Conservation (phyloP, 1,140 invertebrate genomes). For the Diploscapter pachys region DNA sequence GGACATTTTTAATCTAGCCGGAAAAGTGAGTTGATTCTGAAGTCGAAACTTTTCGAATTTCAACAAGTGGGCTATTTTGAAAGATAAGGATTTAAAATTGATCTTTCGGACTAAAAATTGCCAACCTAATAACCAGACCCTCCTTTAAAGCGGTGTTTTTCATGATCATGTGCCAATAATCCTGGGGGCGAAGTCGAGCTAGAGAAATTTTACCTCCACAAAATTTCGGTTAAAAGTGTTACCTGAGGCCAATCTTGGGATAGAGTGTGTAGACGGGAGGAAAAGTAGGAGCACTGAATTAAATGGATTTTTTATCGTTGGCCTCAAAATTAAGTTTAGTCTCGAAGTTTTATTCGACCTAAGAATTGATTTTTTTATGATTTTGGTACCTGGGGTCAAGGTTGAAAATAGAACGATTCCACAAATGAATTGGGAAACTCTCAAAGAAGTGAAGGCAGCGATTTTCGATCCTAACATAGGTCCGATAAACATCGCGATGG, state of each 20-base stretch:
- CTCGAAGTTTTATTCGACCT: too few relatives aligned
- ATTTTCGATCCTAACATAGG: constrained; percentile 49
- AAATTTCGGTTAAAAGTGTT: too few relatives aligned
- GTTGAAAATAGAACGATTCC: constrained; percentile 43
- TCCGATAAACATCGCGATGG: constrained; percentile 53
- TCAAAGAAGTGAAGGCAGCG: constrained; percentile 51
- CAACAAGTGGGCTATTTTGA: too few relatives aligned
- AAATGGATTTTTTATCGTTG: too few relatives aligned
- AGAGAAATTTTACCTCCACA: too few relatives aligned
- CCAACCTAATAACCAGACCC: background rate
- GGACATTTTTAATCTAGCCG: too few relatives aligned
- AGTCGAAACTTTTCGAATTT: too few relatives aligned
- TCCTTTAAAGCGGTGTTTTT: constrained; percentile 47
- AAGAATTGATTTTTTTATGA: too few relatives aligned
- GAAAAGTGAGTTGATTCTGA: too few relatives aligned
- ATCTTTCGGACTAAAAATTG: too few relatives aligned
- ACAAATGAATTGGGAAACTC: constrained; percentile 51
- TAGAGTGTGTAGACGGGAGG: constrained; percentile 55
- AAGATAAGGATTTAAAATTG: too few relatives aligned
- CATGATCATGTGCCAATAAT: constrained; percentile 58
- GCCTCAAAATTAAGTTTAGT: too few relatives aligned
- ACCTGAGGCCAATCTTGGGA: constrained; percentile 48
- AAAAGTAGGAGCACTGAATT: constrained; percentile 45
- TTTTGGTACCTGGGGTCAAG: constrained; percentile 38
- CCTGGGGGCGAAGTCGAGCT: constrained; percentile 52